phyloP scores from a whole-genome alignment of 1,140 invertebrate genomes.

The Ostrea edulis region DNA sequence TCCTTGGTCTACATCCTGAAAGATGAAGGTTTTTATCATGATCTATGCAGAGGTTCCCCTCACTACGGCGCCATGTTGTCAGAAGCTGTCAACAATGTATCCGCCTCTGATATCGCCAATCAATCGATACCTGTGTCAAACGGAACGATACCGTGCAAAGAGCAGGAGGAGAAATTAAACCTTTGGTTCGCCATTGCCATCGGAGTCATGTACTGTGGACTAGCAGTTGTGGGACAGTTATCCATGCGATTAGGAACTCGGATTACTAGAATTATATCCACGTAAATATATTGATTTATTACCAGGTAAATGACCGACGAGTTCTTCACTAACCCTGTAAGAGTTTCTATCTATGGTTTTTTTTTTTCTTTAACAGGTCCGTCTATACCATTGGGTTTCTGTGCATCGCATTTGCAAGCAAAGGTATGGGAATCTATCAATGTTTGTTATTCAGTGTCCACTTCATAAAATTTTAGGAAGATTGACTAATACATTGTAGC shows the following conservation, averaged over 20 bases:
- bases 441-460: too few species aligned
- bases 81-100: background rate
- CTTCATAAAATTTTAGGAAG: too few species aligned
- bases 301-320: background rate
- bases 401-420: conserved; percentile 36
- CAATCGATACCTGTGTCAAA: background rate
- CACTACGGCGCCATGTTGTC: background rate
- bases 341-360: background rate
- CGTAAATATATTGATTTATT: conserved; percentile 55
- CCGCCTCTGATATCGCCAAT: background rate
- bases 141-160: conserved; percentile 49
- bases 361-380: conserved; percentile 18
- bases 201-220: conserved; percentile 66
- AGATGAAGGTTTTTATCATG: conserved; percentile 62
- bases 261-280: conserved; percentile 63
- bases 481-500: too few species aligned
- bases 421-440: background rate
- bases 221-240: conserved; percentile 67
- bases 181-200: conserved; percentile 70
- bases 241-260: conserved; percentile 66
- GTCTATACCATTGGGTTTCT: conserved; percentile 23
- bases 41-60: conserved; percentile 39
- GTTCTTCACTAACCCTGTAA: background rate
- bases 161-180: conserved; percentile 62
- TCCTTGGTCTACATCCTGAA: conserved; percentile 68